Evolutionary conservation across 2,888 invertebrate species (phyloP).

Genomic region (Torymus tubicola): DNA sequence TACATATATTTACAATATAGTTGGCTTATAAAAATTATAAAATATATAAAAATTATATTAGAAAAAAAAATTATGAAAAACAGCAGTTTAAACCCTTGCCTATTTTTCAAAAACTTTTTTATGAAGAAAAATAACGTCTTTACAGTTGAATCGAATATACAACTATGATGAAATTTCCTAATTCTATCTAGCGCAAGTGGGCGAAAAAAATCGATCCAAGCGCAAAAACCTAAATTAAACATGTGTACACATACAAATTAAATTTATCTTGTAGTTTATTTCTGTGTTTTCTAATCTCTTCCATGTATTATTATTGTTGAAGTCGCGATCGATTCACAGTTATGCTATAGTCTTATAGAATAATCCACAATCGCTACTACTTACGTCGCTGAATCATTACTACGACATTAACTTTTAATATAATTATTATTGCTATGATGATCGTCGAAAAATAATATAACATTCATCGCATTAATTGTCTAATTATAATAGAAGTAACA

Average conservation of each 20-base stretch:
- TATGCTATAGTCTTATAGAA: conserved; percentile 66
- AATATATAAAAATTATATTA: conserved; percentile 5
- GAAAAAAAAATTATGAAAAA: conserved; percentile 12
- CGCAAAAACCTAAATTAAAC: conserved; percentile 15
- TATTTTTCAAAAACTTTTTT: background rate
- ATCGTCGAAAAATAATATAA: no score
- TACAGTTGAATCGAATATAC: background rate
- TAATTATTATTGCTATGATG: conserved; percentile 36
- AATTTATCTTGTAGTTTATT: conserved; percentile 40
- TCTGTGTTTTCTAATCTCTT: conserved; percentile 55
- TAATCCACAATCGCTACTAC: conserved; percentile 54
- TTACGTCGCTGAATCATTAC: conserved; percentile 46
- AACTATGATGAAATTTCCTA: conserved; percentile 61
- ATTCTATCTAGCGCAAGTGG: conserved; percentile 58
- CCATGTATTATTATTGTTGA: conserved; percentile 64
- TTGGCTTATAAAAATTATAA: conserved; percentile 5
- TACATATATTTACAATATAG: no score
- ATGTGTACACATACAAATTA: conserved; percentile 22
- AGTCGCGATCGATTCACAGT: conserved; percentile 66
- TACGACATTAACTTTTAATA: conserved; percentile 48
- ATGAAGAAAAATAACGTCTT: conserved; percentile 17
- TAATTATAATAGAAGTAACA: conserved; percentile 61
- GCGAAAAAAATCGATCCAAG: conserved; percentile 28
- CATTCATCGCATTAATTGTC: no score
- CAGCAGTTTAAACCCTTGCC: conserved; percentile 16